Conservation (phyloP, 2,888 invertebrate species). For the Zygothrica quintamaculata region DNA sequence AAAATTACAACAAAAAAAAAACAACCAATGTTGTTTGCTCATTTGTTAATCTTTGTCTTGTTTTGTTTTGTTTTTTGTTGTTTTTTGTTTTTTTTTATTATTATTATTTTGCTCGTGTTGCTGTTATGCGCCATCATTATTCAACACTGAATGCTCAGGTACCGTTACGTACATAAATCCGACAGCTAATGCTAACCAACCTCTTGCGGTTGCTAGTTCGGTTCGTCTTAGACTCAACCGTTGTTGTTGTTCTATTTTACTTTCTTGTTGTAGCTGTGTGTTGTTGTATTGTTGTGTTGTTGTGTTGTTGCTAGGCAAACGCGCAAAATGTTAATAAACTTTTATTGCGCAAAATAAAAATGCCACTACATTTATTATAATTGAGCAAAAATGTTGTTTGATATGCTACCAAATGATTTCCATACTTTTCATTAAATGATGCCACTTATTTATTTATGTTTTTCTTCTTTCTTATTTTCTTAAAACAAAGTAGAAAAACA, state of each 20-base stretch:
- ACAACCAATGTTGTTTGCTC: slow-evolving; percentile 55
- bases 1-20: slow-evolving; percentile 25
- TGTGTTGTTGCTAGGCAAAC: slow-evolving; percentile 62
- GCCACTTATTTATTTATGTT: slow-evolving; percentile 16
- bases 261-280: slow-evolving; percentile 19
- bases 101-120: slow-evolving; percentile 6
- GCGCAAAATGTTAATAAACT: slow-evolving; percentile 75
- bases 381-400: slow-evolving; percentile 59
- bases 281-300: slow-evolving; percentile 6
- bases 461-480: too few relatives aligned
- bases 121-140: slow-evolving; percentile 68
- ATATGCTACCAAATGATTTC: slow-evolving; percentile 50
- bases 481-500: too few relatives aligned
- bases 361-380: slow-evolving; percentile 64
- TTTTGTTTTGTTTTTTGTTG: too few relatives aligned
- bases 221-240: slow-evolving; percentile 35
- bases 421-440: slow-evolving; percentile 20
- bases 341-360: slow-evolving; percentile 67
- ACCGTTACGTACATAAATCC: slow-evolving; percentile 68
- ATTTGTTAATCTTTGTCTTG: slow-evolving; percentile 63
- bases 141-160: slow-evolving; percentile 73
- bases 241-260: slow-evolving; percentile 18
- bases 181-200: slow-evolving; percentile 55
- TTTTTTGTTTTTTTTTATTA: too few relatives aligned
- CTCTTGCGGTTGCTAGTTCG: slow-evolving; percentile 74